Evolutionary conservation across 2,888 invertebrate species (phyloP), one percentile per base, ranked within the genome.

Genomic region (Lydus trimaculatus): DNA sequence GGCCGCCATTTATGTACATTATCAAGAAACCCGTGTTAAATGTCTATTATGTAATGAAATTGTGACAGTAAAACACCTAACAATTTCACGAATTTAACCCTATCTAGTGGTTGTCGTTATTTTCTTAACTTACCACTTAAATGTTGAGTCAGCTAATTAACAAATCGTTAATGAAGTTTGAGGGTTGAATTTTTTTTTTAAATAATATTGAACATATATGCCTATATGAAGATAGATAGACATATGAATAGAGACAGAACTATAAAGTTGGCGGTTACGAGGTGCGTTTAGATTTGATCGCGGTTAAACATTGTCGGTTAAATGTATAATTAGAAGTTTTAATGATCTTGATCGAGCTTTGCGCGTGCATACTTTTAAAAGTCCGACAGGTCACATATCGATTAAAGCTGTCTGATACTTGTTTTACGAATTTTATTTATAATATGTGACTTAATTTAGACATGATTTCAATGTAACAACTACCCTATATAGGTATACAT

Each of bases 1-100:
- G 84, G 84, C 83, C 77, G 82, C 84, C 83, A 82, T 83, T 84
- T 83, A 78, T 82, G 79, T 81, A 81, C 80, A 78, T 78, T 76
- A 75, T 75, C 73, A 75, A 74, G 74, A 72, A 74, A 77, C 76
- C 78, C 77, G 73, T 78, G 78, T 80, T 79, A 79, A 75, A 76
- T 76, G 78, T 76, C 78, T 77, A 80, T 79, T 78, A 78, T 77
- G 74, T 79, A 79, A 80, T 81, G 79, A 82, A 82, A 80, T 81
- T 80, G 79, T 76, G 78, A 80, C 80, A 78, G 79, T 76, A 75
- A 78, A 75, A 73, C 76, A 31, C 74, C 76, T 73, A 69, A 69
- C 70, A 72, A 75, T 73, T 76, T 71, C 70, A 71, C 74, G 73
- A 76, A 71, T 77, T 73, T 70, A 65, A 69, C 74, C 72, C 74